phyloP scores from a whole-genome alignment of 2,797 vertebrate species.

The Rhynchonycteris naso region DNA sequence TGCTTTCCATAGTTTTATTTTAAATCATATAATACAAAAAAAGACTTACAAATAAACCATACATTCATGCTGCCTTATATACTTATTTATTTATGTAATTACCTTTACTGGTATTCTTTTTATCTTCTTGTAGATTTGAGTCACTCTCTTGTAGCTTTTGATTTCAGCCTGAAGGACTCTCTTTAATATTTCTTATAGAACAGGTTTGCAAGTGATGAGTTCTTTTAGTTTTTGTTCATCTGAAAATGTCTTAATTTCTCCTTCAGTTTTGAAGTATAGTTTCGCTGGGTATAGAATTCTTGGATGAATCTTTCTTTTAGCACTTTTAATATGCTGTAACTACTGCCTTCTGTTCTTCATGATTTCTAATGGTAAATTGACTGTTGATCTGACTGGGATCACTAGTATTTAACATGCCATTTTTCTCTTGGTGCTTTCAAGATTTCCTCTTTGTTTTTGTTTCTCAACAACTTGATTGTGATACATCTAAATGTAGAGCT shows the following conservation, averaged over 20 bases:
- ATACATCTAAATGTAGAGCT: neutral
- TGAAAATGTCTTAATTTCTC: neutral
- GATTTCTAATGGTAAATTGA: neutral
- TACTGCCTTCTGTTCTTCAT: neutral
- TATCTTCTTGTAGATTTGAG: neutral
- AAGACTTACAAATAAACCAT: neutral
- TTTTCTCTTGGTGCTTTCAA: neutral
- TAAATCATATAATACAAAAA: neutral
- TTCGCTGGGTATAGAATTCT: slow-evolving; percentile 22
- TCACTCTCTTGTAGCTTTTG: neutral
- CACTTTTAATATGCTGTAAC: neutral
- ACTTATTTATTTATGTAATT: neutral
- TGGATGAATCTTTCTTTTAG: neutral
- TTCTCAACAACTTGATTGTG: neutral
- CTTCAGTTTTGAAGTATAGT: neutral
- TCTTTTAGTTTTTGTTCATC: neutral
- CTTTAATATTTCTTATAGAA: neutral
- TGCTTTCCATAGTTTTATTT: neutral
- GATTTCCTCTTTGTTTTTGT: neutral
- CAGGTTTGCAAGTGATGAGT: neutral
- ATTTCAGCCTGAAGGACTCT: slow-evolving; percentile 6
- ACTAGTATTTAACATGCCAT: neutral
- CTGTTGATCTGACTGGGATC: neutral
- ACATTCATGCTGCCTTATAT: neutral
- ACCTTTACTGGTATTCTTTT: neutral